These are phyloP conservation scores for Drosophila eugracilis DNA, from an alignment of 1,140 invertebrate genomes.

Conservation along the genomic window DNA sequence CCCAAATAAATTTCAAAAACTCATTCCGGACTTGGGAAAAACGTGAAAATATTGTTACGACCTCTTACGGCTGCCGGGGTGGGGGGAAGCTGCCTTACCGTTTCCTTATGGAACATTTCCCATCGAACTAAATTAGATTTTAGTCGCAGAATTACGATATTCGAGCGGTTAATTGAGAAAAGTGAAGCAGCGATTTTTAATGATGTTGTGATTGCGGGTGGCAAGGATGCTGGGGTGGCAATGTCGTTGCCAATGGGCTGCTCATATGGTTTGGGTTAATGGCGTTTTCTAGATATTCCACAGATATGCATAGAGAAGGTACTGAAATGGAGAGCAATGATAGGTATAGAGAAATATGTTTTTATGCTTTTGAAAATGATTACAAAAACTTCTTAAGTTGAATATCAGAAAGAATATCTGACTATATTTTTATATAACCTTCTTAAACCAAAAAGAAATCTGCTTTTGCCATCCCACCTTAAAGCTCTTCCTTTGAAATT, in stretches of 20 bases:
- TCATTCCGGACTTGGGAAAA: constrained; percentile 82
- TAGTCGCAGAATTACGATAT: constrained; percentile 74
- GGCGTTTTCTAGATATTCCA: not conserved
- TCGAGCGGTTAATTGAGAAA: constrained; percentile 72
- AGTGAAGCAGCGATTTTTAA: constrained; percentile 75
- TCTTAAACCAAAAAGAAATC: not conserved
- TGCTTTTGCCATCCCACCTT: too few species aligned
- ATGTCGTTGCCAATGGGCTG: constrained; percentile 13
- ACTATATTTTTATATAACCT: too few species aligned
- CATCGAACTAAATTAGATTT: constrained; percentile 78
- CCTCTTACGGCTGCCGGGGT: constrained; percentile 33
- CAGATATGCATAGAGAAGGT: not conserved
- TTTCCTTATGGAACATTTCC: constrained; percentile 31
- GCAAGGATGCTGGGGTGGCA: not conserved
- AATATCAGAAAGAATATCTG: too few species aligned
- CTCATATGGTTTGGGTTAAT: constrained; percentile 9
- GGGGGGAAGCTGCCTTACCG: not conserved
- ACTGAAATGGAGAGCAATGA: too few species aligned
- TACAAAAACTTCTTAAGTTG: too few species aligned
- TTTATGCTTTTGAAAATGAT: too few species aligned
- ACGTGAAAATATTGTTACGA: constrained; percentile 83
- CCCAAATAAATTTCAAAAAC: constrained; percentile 77
- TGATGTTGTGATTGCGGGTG: constrained; percentile 59
- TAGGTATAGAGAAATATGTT: not conserved
- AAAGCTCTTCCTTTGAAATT: not conserved